phyloP scores from a whole-genome alignment of 2,113 vertebrate genomes.

The Oxygymnocypris stewartii region DNA sequence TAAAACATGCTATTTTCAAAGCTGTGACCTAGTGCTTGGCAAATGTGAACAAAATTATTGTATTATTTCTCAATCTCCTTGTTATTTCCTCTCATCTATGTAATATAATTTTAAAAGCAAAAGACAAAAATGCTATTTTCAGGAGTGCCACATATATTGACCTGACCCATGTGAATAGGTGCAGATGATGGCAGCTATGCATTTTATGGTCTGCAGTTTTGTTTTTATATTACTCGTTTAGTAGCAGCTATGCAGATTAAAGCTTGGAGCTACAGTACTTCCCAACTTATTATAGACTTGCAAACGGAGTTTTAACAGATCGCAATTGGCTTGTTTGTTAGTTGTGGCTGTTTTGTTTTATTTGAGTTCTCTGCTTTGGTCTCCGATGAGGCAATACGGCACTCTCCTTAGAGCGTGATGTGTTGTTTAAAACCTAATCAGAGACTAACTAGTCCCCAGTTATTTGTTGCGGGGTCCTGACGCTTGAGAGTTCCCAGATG shows the following conservation, averaged over 20 bases:
- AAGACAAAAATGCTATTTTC: background rate
- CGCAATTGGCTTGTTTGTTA: constrained; percentile 12
- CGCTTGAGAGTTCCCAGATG: constrained; percentile 82
- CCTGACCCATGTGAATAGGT: background rate
- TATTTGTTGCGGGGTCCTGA: constrained; percentile 78
- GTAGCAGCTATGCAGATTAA: constrained; percentile 52
- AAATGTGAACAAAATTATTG: background rate
- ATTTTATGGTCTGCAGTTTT: constrained; percentile 37
- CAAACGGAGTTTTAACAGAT: constrained; percentile 25
- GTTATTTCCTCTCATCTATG: background rate
- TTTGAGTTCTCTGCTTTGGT: constrained; percentile 58
- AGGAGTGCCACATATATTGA: background rate
- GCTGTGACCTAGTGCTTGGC: constrained; percentile 79
- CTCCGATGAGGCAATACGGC: constrained; percentile 54
- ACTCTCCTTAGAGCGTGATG: constrained; percentile 72
- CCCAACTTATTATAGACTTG: constrained; percentile 21
- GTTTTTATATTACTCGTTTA: constrained; percentile 50
- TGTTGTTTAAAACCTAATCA: constrained; percentile 82
- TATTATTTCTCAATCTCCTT: background rate
- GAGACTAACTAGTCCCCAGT: constrained; percentile 79
- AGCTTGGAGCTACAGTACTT: constrained; percentile 38
- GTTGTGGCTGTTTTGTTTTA: constrained; percentile 40
- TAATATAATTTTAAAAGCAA: background rate
- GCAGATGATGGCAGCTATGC: constrained; percentile 1
- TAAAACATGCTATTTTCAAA: constrained; percentile 82